Percentiles rank a stretch among this genome's conserved stretches.
Evolutionary conservation across 2,113 vertebrate genomes (phyloP).

Genomic region (Apeltes quadracus): DNA sequence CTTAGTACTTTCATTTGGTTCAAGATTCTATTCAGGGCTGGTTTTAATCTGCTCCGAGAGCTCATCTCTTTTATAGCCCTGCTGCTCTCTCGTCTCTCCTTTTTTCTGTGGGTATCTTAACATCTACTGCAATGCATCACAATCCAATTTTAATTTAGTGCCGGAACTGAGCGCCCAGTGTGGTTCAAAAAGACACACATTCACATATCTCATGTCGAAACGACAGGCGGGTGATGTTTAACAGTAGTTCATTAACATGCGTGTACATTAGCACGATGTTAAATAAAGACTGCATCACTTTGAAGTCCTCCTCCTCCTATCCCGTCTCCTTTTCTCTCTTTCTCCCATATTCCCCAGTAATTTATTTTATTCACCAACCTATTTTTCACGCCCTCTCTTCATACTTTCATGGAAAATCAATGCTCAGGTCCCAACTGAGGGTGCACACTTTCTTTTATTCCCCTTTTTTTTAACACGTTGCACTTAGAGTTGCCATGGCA

Average conservation of each 20-base stretch:
- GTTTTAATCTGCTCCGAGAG: slow-evolving; percentile 50
- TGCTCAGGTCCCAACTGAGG: slow-evolving; percentile 60
- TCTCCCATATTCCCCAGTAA: slow-evolving; percentile 24
- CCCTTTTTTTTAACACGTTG: slow-evolving; percentile 71
- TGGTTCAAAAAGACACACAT: slow-evolving; percentile 54
- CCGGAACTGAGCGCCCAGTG: slow-evolving; percentile 58
- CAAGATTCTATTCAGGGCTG: slow-evolving; percentile 41
- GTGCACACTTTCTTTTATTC: slow-evolving; percentile 59
- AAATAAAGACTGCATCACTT: slow-evolving; percentile 71
- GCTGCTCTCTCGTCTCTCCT: slow-evolving; percentile 39
- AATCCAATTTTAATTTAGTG: slow-evolving; percentile 79
- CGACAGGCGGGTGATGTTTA: slow-evolving; percentile 59
- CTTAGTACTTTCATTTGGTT: slow-evolving; percentile 47
- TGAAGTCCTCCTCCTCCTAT: slow-evolving; percentile 64
- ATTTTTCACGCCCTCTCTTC: slow-evolving; percentile 25
- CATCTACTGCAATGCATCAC: slow-evolving; percentile 81
- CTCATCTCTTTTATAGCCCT: slow-evolving; percentile 43
- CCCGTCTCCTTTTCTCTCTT: slow-evolving; percentile 45
- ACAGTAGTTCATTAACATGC: slow-evolving; percentile 77
- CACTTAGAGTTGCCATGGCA: slow-evolving; percentile 81
- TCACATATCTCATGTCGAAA: slow-evolving; percentile 40
- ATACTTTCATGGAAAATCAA: slow-evolving; percentile 61
- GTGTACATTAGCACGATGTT: slow-evolving; percentile 63
- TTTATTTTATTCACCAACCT: slow-evolving; percentile 43
- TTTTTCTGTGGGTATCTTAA: slow-evolving; percentile 64